A percentile compares a stretch with the other conserved stretches of the same genome.
Evolutionary conservation across 1,140 invertebrate genomes (phyloP).

Genomic region (Hyphantria cunea): DNA sequence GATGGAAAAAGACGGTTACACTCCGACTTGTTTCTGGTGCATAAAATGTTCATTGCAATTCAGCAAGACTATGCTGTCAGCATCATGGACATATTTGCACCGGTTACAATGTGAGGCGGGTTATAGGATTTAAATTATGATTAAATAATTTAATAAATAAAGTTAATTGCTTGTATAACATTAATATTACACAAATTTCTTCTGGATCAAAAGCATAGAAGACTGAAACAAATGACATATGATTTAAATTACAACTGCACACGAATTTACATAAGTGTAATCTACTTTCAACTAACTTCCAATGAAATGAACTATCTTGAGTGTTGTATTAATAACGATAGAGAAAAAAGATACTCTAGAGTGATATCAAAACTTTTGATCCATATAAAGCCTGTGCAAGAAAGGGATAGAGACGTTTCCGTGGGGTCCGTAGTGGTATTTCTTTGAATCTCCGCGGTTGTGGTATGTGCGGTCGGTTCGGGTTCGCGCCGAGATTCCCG

Average conservation of each 20-base stretch:
- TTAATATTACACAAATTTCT: too few relatives aligned
- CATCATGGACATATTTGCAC: too few relatives aligned
- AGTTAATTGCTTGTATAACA: too few relatives aligned
- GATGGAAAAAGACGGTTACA: too few relatives aligned
- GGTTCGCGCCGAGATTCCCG: conserved; percentile 49
- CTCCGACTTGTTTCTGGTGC: too few relatives aligned
- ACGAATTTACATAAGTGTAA: not conserved
- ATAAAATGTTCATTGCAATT: too few relatives aligned
- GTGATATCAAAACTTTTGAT: conserved; percentile 18
- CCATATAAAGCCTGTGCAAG: conserved; percentile 8
- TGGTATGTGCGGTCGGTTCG: conserved; percentile 54
- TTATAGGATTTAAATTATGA: too few relatives aligned
- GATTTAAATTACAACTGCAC: conserved; percentile 15
- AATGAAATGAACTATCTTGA: conserved; percentile 2
- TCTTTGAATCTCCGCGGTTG: conserved; percentile 43
- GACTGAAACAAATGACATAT: too few relatives aligned
- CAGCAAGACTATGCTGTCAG: too few relatives aligned
- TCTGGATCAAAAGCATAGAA: too few relatives aligned
- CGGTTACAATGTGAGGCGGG: too few relatives aligned
- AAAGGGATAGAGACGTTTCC: conserved; percentile 31
- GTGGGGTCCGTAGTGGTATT: conserved; percentile 44
- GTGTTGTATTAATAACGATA: conserved; percentile 14
- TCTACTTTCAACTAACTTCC: conserved; percentile 4
- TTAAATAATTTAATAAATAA: too few relatives aligned
- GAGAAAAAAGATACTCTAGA: conserved; percentile 23